These are phyloP conservation scores for Hyalella azteca DNA, from an alignment of 2,888 invertebrate species.

Conservation along the genomic window DNA sequence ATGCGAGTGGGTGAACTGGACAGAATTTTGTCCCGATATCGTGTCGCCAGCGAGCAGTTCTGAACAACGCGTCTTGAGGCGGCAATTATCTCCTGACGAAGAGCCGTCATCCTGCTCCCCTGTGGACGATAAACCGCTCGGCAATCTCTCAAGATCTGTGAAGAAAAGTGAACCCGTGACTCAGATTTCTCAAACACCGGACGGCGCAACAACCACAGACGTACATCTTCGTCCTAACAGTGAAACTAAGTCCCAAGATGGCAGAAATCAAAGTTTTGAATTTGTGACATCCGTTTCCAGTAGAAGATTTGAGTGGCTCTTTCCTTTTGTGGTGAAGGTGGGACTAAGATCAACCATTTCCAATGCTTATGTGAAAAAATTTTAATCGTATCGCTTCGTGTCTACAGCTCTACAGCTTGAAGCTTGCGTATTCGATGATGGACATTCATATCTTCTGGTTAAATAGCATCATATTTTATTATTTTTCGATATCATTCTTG, in stretches of 20 bases:
- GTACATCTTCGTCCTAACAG: not conserved
- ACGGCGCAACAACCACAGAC: not conserved
- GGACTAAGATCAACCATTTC: too few species aligned
- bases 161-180: not conserved
- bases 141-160: not conserved
- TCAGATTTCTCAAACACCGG: constrained; percentile 13
- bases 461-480: too few species aligned
- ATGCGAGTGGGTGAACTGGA: not conserved
- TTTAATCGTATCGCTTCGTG: too few species aligned
- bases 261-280: not conserved
- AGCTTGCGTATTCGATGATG: too few species aligned
- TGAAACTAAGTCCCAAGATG: not conserved
- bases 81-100: not conserved
- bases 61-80: not conserved
- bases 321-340: not conserved
- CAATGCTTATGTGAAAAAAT: too few species aligned
- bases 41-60: not conserved
- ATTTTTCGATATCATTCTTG: too few species aligned
- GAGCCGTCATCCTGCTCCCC: not conserved
- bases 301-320: not conserved
- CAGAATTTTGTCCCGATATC: not conserved
- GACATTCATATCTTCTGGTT: too few species aligned
- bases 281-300: not conserved
- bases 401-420: too few species aligned
- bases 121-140: not conserved